Evolutionary conservation across 2,797 vertebrate genomes (phyloP), one percentile per base, ranked within the genome.

Genomic region (Hippoglossus hippoglossus): DNA sequence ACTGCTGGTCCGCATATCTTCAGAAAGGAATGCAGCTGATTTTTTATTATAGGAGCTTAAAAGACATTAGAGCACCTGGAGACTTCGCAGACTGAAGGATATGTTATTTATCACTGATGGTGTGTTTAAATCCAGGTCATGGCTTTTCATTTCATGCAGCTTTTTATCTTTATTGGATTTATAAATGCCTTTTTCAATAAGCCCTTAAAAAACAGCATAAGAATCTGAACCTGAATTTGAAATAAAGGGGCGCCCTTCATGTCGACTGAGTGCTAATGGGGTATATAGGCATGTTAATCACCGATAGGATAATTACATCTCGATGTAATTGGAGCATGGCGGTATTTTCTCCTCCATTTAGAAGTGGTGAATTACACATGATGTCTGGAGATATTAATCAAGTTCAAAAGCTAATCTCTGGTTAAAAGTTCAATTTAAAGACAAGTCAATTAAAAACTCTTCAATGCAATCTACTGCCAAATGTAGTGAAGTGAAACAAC

Each of bases 281-380:
- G 25, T 77, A 71, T 79, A 86, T 56, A 76, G 68, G 34, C 72
- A 50, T 79, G 74, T 67, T 87, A 82, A 83, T 89, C 72, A 82
- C 63, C 50, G 61, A 62, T 70, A 66, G 75, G 65, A 72, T 86
- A 75, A 83, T 84, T 84, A 79, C 73, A 71, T 82, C 59, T 73
- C 0, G 13, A 51, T 74, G 60, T 73, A 71, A 79, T 75, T 65
- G 57, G 59, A 81, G 75, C 58, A 39, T 46, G 60, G 61, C 62
- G n/a, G 34, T 63, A 34, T 71, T 67, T 81, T 80, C 77, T 65
- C 60, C 77, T 72, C 66, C 67, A 67, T 77, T 82, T 77, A 54
- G 34, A 58, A 46, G 28, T 31, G 52, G 34, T 44, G 58, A 63
- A 76, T 72, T 79, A 67, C 50, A 59, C 21, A 52, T 63, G 53